Evolutionary conservation across 92 coral and sea anemone species (phyloP).

Genomic region (Desmophyllum pertusum): DNA sequence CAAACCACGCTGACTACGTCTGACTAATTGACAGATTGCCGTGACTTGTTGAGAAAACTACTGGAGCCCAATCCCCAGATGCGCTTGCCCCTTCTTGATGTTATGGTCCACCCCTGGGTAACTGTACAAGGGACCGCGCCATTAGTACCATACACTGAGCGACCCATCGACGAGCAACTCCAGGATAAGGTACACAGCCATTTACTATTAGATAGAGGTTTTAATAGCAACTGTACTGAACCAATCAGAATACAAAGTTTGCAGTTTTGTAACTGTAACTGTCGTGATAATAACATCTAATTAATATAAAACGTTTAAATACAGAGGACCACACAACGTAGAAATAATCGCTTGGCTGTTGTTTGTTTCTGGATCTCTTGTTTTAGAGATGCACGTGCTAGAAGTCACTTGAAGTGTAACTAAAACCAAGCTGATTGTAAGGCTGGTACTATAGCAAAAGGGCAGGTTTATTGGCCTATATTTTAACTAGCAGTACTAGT

Average conservation of each 20-base stretch:
- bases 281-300: too few relatives aligned
- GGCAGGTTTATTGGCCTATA: too few relatives aligned
- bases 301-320: too few relatives aligned
- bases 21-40: constrained; percentile 70
- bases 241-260: background rate
- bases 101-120: constrained; percentile 92
- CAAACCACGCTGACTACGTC: background rate
- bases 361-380: too few relatives aligned
- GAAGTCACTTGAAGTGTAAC: too few relatives aligned
- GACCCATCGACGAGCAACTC: constrained; percentile 60
- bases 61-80: constrained; percentile 84
- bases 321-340: too few relatives aligned
- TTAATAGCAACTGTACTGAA: background rate
- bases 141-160: constrained; percentile 58
- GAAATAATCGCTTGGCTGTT: too few relatives aligned
- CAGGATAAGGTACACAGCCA: constrained; percentile 67
- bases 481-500: too few relatives aligned
- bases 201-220: background rate
- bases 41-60: constrained; percentile 77
- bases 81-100: constrained; percentile 74
- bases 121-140: constrained; percentile 72
- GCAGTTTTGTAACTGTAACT: background rate
- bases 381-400: too few relatives aligned
- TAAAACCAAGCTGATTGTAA: too few relatives aligned
- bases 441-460: too few relatives aligned